A percentile compares a stretch with the other conserved stretches of the same genome.
Conservation (phyloP, 2,888 invertebrate genomes). For the Dascillus cervinus region DNA sequence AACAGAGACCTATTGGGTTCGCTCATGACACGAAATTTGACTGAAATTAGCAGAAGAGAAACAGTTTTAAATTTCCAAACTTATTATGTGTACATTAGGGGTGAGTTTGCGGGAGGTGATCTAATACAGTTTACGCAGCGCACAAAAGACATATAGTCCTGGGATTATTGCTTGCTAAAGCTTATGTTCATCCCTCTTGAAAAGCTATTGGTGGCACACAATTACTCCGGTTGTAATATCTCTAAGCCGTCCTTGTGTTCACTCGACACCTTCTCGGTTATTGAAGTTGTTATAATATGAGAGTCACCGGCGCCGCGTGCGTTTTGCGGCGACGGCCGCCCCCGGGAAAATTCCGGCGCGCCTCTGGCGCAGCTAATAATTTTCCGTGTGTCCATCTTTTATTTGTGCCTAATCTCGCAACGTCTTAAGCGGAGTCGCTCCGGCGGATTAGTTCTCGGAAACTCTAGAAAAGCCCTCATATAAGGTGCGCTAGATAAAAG, state of each 20-base stretch:
- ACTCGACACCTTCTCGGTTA: slow-evolving; percentile 26
- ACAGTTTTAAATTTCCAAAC: slow-evolving; percentile 17
- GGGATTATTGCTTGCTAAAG: slow-evolving; percentile 18
- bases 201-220: slow-evolving; percentile 36
- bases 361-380: slow-evolving; percentile 9
- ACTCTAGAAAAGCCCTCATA: slow-evolving; percentile 14
- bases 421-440: background rate
- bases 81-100: slow-evolving; percentile 21
- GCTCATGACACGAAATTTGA: background rate
- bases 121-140: slow-evolving; percentile 20
- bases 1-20: slow-evolving; percentile 10
- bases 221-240: slow-evolving; percentile 39
- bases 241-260: slow-evolving; percentile 34
- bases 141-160: slow-evolving; percentile 22
- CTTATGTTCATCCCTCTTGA: slow-evolving; percentile 21
- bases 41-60: background rate
- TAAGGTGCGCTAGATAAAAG: slow-evolving; percentile 9
- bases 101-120: slow-evolving; percentile 18
- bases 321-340: background rate
- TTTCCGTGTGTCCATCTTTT: slow-evolving; percentile 11
- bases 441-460: slow-evolving; percentile 13
- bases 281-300: slow-evolving; percentile 19
- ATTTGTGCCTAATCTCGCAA: slow-evolving; percentile 15
- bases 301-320: slow-evolving; percentile 11
- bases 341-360: slow-evolving; percentile 5